These are phyloP conservation scores for Mus spicilegus DNA, from an alignment of 2,113 vertebrate species.

Conservation along the genomic window DNA sequence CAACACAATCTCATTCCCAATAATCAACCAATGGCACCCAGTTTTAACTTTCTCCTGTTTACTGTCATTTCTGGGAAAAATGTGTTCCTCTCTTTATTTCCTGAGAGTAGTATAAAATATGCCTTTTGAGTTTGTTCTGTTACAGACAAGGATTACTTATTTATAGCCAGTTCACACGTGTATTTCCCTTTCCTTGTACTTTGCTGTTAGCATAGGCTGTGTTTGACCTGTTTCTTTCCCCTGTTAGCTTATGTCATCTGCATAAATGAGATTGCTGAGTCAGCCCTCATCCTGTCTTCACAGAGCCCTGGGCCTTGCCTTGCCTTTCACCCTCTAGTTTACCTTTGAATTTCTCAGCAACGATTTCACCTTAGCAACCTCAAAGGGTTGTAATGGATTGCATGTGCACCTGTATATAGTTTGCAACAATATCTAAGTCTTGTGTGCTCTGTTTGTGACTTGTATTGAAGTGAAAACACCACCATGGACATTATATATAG, in stretches of 20 bases:
- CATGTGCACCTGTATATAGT: not conserved
- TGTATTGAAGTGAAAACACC: slow-evolving; percentile 31
- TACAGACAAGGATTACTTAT: not conserved
- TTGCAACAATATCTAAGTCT: not conserved
- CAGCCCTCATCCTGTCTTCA: not conserved
- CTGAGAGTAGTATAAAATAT: not conserved
- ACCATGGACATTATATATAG: slow-evolving; percentile 56
- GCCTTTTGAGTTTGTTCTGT: not conserved
- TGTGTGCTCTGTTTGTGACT: slow-evolving; percentile 15
- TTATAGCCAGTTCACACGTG: not conserved
- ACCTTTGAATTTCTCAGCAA: not conserved
- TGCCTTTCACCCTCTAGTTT: not conserved
- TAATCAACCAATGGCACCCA: not conserved
- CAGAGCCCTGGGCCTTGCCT: not conserved
- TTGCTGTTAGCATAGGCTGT: not conserved
- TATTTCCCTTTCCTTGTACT: not conserved
- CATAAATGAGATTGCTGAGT: not conserved
- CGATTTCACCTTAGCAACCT: not conserved
- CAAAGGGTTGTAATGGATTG: not conserved
- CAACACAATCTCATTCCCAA: not conserved
- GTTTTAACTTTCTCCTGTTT: not conserved
- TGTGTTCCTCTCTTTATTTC: not conserved
- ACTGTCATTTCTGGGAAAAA: not conserved
- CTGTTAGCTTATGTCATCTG: not conserved
- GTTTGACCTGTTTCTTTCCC: not conserved